Evolutionary conservation across 2,797 vertebrate species (phyloP), one percentile per base, ranked within the genome.

Genomic region (Nasua narica): DNA sequence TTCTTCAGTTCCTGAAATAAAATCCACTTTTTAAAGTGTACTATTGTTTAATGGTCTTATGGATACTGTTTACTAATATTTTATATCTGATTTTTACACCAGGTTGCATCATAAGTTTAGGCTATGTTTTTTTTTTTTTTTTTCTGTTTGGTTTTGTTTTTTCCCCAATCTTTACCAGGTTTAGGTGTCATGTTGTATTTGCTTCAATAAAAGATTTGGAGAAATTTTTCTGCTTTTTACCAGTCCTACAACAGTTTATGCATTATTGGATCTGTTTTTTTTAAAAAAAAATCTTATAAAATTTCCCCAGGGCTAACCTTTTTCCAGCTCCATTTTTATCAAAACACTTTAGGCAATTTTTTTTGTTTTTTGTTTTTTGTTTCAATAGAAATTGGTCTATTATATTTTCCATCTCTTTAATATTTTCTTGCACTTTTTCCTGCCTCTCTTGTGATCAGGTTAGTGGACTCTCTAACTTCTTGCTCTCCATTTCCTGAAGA

Each of bases 1-100:
- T 77, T 90, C 40, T 92, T 89, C 46, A 58, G 32, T 96, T 94
- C 74, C 79, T 37, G 32, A 87, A 91, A 78, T 60, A 78, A 96
- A 90, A 48, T 5, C 7, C n/a, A 70, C 52, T 37, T 95, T 84
- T 92, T 81, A 43, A 15, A 52, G 18, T 70, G n/a, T 43, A 74
- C 48, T 48, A n/a, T 58, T 92, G 91, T 85, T 69, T 54, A 87
- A 86, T 48, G 48, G 9, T 15, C 62, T 92, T 78, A 54, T 77
- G 32, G 16, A 27, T 54, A 46, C 3, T 58, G 13, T 70, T 86
- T 87, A 58, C 29, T 87, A 77, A 74, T 70, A 82, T 82, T 83
- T 88, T 35, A 58, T 35, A 65, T 50, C 27, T 88, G 40, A 46
- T 27, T 85, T 97, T 93, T 93, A 10, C 16, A 93, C 43, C 21